A percentile compares a stretch with the other conserved stretches of the same genome.
These are phyloP conservation scores for Panzeria rudis DNA, from an alignment of 2,888 invertebrate genomes.

Conservation along the genomic window DNA sequence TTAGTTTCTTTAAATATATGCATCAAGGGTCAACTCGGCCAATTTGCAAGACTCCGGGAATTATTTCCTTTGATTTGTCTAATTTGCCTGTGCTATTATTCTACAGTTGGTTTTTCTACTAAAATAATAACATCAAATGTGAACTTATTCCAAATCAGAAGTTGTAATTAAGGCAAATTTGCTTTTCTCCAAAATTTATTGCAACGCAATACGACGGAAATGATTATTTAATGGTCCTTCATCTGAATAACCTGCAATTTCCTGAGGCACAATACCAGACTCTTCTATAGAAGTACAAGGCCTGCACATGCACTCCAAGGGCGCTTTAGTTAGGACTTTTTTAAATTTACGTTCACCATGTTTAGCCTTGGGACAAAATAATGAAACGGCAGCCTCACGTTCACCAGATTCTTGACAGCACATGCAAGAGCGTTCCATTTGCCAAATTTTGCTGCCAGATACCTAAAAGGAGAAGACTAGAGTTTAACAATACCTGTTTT, in stretches of 20 bases:
- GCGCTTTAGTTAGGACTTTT: conserved; percentile 96
- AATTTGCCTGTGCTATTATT: too few relatives aligned
- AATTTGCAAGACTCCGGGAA: too few relatives aligned
- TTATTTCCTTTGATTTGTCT: too few relatives aligned
- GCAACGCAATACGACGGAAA: conserved; percentile 88
- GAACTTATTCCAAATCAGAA: too few relatives aligned
- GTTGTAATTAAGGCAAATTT: not conserved
- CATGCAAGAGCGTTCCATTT: conserved; percentile 97
- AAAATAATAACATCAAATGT: too few relatives aligned
- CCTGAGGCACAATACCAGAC: conserved; percentile 94
- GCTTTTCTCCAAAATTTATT: conserved; percentile 79
- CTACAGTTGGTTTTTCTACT: too few relatives aligned
- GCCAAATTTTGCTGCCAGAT: conserved; percentile 97
- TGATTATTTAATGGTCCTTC: conserved; percentile 92
- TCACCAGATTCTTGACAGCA: conserved; percentile 98
- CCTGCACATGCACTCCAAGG: conserved; percentile 96
- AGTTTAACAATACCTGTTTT: not conserved
- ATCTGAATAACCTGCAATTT: conserved; percentile 93
- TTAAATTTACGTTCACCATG: conserved; percentile 93
- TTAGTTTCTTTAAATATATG: too few relatives aligned
- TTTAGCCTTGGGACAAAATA: conserved; percentile 95
- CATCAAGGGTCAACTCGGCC: too few relatives aligned
- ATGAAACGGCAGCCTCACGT: conserved; percentile 93
- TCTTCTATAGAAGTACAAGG: conserved; percentile 96
- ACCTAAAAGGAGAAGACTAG: conserved; percentile 85